Conservation (phyloP, 2,797 vertebrate species). For the Syngnathus rostellatus region DNA sequence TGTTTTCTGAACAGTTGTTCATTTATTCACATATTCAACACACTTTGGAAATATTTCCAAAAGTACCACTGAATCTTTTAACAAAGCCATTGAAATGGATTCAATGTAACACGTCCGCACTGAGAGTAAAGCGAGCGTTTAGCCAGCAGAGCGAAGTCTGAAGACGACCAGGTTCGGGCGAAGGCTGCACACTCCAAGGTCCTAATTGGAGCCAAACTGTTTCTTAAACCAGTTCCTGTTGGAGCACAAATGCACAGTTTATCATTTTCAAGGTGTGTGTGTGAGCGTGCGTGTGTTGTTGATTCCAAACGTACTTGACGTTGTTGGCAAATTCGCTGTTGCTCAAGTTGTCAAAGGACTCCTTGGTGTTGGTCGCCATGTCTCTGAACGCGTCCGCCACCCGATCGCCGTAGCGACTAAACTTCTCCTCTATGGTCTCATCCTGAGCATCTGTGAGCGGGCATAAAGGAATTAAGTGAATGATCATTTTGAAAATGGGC, state of each 20-base stretch:
- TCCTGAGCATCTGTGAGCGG: slow-evolving; percentile 30
- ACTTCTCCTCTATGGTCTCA: background rate
- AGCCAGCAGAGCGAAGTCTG: background rate
- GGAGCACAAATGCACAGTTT: background rate
- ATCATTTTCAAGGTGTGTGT: background rate
- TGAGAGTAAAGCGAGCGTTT: background rate
- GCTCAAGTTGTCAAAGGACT: accelerated
- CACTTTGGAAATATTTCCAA: background rate
- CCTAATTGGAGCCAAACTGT: background rate
- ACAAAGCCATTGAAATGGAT: background rate
- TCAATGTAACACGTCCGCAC: background rate
- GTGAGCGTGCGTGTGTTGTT: background rate
- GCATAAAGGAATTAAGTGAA: no score
- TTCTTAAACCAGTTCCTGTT: slow-evolving; percentile 2
- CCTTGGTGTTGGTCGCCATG: slow-evolving; percentile 34
- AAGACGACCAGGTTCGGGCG: background rate
- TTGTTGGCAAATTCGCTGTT: slow-evolving; percentile 32
- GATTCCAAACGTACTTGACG: slow-evolving; percentile 40
- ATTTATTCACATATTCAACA: slow-evolving; percentile 1
- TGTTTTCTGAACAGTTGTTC: background rate
- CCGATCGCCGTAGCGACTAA: slow-evolving; percentile 13
- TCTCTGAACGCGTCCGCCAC: slow-evolving; percentile 12
- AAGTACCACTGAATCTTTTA: background rate
- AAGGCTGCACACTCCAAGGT: background rate
- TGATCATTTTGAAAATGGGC: background rate